Conservation (phyloP, 2,113 vertebrate species). For the Myanophis thanlyinensis region DNA sequence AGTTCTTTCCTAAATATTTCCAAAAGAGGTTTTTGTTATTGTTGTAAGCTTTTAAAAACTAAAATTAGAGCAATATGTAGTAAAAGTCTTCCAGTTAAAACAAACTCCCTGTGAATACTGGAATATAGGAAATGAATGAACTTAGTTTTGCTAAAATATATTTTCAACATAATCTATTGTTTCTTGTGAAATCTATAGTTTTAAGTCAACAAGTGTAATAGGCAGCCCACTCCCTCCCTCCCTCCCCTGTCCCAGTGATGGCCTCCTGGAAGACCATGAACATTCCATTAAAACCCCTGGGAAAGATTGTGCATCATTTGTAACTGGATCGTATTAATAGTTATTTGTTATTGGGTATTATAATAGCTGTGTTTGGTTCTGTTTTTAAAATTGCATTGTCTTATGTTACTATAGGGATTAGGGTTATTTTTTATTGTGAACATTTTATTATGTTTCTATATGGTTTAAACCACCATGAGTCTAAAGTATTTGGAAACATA, state of each 20-base stretch:
- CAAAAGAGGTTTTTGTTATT: constrained; percentile 18
- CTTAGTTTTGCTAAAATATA: neutral
- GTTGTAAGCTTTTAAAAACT: constrained; percentile 27
- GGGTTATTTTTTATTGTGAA: neutral
- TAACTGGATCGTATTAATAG: neutral
- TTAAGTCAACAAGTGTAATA: neutral
- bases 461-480: neutral
- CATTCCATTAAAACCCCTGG: neutral
- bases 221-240: neutral
- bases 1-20: constrained; percentile 46
- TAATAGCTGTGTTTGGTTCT: neutral
- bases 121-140: constrained; percentile 44
- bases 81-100: constrained; percentile 26
- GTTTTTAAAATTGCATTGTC: neutral
- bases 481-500: neutral
- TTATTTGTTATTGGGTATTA: neutral
- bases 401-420: neutral
- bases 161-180: neutral
- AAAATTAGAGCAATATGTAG: constrained; percentile 33
- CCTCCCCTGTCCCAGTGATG: neutral
- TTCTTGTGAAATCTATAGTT: neutral
- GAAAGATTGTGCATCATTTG: neutral
- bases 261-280: neutral
- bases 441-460: neutral
- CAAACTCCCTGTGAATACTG: constrained; percentile 20